phyloP scores from a whole-genome alignment of 2,888 invertebrate genomes.

The Standfussiana lucernea region DNA sequence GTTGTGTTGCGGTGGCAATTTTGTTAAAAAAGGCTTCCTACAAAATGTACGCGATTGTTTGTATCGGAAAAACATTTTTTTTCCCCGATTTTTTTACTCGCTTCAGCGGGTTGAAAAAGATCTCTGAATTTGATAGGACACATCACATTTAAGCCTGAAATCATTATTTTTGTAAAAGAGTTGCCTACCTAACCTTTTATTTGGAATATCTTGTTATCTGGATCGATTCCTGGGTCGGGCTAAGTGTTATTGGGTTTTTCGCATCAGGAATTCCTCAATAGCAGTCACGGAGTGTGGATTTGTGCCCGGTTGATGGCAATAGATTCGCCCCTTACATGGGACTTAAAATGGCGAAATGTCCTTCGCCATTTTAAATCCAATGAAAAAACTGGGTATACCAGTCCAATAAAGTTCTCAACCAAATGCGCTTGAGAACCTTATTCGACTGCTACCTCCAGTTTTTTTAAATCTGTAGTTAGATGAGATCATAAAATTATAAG shows the following conservation, averaged over 20 bases:
- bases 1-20: background rate
- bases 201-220: background rate
- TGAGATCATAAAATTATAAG: no score
- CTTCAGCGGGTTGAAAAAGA: constrained; percentile 21
- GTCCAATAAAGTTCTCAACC: no score
- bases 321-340: no score
- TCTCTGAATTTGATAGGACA: constrained; percentile 33
- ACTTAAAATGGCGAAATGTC: no score
- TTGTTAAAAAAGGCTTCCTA: constrained; percentile 25
- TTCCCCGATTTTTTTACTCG: constrained; percentile 10
- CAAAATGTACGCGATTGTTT: constrained; percentile 36
- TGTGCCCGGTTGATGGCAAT: no score
- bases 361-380: no score
- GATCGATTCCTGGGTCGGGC: no score
- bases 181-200: background rate
- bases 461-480: background rate
- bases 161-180: constrained; percentile 1
- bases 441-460: background rate
- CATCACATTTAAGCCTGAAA: constrained; percentile 17
- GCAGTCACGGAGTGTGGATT: no score
- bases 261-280: no score
- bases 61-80: constrained; percentile 51
- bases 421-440: background rate
- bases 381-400: no score
- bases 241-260: no score